Evolutionary conservation across 2,888 invertebrate genomes (phyloP).

Genomic region (Craniophora ligustri): DNA sequence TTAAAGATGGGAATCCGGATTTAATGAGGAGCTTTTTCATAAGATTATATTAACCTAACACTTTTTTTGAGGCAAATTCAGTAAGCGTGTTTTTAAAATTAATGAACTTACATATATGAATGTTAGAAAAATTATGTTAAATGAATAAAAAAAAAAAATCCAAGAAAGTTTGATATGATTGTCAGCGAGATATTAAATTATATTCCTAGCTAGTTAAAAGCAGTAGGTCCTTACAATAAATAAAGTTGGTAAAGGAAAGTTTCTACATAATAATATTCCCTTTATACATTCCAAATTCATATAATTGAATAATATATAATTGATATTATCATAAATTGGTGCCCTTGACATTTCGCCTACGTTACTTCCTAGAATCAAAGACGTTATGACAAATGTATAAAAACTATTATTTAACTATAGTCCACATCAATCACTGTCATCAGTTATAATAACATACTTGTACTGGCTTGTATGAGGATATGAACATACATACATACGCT

Average conservation of each 20-base stretch:
- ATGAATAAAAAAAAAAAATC: too few relatives aligned
- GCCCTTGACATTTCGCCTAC: constrained; percentile 66
- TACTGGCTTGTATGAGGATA: constrained; percentile 23
- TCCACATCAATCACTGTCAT: constrained; percentile 60
- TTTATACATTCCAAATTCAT: constrained; percentile 7
- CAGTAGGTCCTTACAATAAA: too few relatives aligned
- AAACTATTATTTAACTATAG: constrained; percentile 46
- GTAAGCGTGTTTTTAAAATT: too few relatives aligned
- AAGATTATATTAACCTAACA: too few relatives aligned
- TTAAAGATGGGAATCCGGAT: constrained; percentile 6
- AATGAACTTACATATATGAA: too few relatives aligned
- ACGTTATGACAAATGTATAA: constrained; percentile 48
- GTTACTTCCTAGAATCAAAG: constrained; percentile 61
- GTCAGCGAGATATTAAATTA: too few relatives aligned
- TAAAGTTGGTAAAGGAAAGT: too few relatives aligned
- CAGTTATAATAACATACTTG: constrained; percentile 32
- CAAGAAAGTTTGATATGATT: too few relatives aligned
- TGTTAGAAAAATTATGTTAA: too few relatives aligned
- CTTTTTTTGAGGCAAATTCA: too few relatives aligned
- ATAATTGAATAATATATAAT: constrained; percentile 31
- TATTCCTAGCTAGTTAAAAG: too few relatives aligned
- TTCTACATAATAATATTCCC: neutral
- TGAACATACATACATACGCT: constrained; percentile 3
- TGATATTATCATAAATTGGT: constrained; percentile 28
- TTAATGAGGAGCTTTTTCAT: neutral